phyloP scores from a whole-genome alignment of 2,797 vertebrate genomes.

The Ataeniobius toweri region DNA sequence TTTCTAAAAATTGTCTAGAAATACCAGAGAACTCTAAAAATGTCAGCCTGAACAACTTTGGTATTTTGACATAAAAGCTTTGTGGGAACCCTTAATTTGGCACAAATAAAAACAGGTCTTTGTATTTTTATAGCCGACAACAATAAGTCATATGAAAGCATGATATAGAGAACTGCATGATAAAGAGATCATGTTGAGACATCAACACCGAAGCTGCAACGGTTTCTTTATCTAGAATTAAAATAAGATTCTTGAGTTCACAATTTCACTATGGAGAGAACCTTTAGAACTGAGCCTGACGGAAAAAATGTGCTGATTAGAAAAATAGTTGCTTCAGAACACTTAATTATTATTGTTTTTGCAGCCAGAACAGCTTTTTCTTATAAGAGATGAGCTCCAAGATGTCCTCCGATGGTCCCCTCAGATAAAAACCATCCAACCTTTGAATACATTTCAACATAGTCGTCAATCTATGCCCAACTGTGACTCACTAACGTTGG shows the following conservation, averaged over 20 bases:
- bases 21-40: background rate
- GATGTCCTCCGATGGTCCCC: background rate
- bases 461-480: background rate
- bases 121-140: too few species aligned
- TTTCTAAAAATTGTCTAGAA: too few species aligned
- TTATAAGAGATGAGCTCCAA: background rate
- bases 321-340: background rate
- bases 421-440: background rate
- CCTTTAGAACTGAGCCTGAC: too few species aligned
- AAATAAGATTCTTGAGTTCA: background rate
- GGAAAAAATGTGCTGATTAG: too few species aligned
- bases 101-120: too few species aligned
- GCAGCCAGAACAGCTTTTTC: background rate
- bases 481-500: constrained; percentile 6
- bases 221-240: background rate
- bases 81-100: background rate
- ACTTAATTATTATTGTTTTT: background rate
- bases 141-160: background rate
- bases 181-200: background rate
- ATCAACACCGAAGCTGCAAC: background rate
- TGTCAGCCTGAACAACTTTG: background rate
- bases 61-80: background rate
- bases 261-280: too few species aligned
- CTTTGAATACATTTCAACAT: background rate
- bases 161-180: background rate